Conservation (phyloP, 2,113 vertebrate genomes). For the Apteryx owenii region DNA sequence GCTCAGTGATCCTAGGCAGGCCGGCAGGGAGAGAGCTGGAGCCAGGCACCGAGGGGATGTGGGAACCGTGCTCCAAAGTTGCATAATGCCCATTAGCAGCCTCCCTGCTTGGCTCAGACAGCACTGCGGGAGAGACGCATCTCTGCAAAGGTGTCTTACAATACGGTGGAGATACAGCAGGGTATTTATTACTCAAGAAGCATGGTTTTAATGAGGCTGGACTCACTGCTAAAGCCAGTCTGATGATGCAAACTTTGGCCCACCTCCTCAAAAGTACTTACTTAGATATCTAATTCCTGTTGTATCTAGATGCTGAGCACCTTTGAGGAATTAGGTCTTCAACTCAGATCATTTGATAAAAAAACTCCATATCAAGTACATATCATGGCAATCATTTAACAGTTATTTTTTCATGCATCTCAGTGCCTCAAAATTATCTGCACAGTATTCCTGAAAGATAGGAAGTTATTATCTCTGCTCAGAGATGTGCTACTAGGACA, state of each 20-base stretch:
- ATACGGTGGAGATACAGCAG: background rate
- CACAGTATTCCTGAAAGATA: background rate
- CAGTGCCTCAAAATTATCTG: background rate
- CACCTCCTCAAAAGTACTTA: background rate
- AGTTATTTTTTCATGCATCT: background rate
- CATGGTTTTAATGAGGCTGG: background rate
- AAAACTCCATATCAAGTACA: background rate
- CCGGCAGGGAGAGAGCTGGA: fast-evolving
- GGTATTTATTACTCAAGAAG: background rate
- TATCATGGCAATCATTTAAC: background rate
- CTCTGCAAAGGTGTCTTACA: background rate
- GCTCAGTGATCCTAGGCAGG: background rate
- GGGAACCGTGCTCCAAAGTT: background rate
- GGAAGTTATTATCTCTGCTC: background rate
- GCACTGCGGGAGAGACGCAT: background rate
- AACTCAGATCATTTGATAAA: background rate
- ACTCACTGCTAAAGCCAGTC: background rate
- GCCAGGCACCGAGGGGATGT: fast-evolving
- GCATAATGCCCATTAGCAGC: background rate
- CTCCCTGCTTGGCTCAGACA: background rate
- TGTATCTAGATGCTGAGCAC: background rate
- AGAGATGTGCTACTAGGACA: background rate
- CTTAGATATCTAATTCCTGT: background rate
- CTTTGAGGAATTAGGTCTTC: background rate
- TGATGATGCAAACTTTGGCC: background rate